A percentile compares a stretch with the other conserved stretches of the same genome.
phyloP scores from a whole-genome alignment of 2,888 invertebrate genomes.

The Epicampocera succincta region DNA sequence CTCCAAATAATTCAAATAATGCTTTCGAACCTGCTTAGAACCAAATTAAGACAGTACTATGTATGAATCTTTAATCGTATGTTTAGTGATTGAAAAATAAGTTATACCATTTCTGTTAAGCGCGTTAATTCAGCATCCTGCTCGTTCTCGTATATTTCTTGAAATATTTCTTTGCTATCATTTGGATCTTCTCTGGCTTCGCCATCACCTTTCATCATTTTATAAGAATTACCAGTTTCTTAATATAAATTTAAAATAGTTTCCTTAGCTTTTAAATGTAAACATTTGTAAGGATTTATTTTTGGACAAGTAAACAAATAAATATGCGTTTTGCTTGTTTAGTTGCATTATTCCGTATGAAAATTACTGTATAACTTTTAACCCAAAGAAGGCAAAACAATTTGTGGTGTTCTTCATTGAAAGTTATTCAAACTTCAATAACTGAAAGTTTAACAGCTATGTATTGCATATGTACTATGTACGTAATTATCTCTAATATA shows the following conservation, averaged over 20 bases:
- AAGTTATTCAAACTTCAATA: too few relatives aligned
- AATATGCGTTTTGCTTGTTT: slow-evolving; percentile 7
- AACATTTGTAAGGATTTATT: slow-evolving; percentile 16
- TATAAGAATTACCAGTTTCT: background rate
- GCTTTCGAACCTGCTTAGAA: slow-evolving; percentile 75
- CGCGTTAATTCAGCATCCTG: slow-evolving; percentile 60
- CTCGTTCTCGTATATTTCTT: slow-evolving; percentile 32
- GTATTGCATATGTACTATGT: too few relatives aligned
- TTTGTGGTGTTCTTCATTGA: background rate
- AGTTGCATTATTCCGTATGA: slow-evolving; percentile 28
- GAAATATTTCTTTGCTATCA: slow-evolving; percentile 31
- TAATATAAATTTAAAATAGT: background rate
- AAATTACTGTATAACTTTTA: background rate
- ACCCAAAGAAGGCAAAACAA: background rate
- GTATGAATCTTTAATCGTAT: too few relatives aligned
- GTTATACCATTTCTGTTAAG: slow-evolving; percentile 71
- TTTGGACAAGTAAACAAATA: slow-evolving; percentile 41
- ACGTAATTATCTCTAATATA: too few relatives aligned
- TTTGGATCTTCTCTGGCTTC: slow-evolving; percentile 32
- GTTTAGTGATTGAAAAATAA: too few relatives aligned
- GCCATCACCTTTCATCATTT: slow-evolving; percentile 17
- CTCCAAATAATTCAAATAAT: slow-evolving; percentile 76
- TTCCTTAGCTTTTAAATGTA: background rate
- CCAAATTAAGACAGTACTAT: background rate
- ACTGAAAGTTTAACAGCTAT: too few relatives aligned